Percentiles rank a stretch among this genome's conserved stretches.
These are phyloP conservation scores for Lobophora halterata DNA, from an alignment of 2,888 invertebrate species.

Conservation along the genomic window DNA sequence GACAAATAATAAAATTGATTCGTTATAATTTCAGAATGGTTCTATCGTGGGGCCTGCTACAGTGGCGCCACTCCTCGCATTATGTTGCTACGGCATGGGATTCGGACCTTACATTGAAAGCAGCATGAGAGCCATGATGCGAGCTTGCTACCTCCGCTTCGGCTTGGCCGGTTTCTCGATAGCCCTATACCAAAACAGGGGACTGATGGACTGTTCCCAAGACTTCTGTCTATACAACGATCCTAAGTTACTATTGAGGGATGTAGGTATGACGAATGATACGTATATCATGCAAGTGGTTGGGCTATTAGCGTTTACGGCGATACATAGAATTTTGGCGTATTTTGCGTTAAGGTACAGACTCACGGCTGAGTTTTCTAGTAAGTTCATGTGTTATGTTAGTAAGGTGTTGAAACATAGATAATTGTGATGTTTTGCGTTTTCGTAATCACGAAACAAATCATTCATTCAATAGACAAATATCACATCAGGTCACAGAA, in stretches of 20 bases:
- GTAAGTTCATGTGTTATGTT: constrained; percentile 75
- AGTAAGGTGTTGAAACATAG: constrained; percentile 78
- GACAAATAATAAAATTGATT: no score
- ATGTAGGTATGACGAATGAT: constrained; percentile 81
- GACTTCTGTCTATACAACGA: constrained; percentile 80
- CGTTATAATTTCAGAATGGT: constrained; percentile 76
- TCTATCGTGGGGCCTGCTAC: constrained; percentile 81
- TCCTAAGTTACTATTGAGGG: constrained; percentile 81
- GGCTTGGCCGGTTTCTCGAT: constrained; percentile 82
- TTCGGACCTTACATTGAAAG: constrained; percentile 78
- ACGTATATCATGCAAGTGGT: constrained; percentile 78
- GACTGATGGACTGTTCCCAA: constrained; percentile 81
- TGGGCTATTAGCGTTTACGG: constrained; percentile 78
- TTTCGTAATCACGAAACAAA: not conserved
- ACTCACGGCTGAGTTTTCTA: constrained; percentile 78
- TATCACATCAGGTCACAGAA: no score
- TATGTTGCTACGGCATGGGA: constrained; percentile 83
- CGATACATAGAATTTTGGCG: constrained; percentile 75
- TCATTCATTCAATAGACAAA: not conserved
- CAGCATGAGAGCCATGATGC: constrained; percentile 78
- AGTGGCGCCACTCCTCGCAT: constrained; percentile 77
- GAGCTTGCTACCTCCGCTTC: constrained; percentile 83
- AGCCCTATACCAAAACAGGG: constrained; percentile 82
- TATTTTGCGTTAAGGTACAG: constrained; percentile 81
- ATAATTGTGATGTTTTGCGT: constrained; percentile 36